Conservation (phyloP, 2,797 vertebrate species). For the Triplophysa yarkandensis region DNA sequence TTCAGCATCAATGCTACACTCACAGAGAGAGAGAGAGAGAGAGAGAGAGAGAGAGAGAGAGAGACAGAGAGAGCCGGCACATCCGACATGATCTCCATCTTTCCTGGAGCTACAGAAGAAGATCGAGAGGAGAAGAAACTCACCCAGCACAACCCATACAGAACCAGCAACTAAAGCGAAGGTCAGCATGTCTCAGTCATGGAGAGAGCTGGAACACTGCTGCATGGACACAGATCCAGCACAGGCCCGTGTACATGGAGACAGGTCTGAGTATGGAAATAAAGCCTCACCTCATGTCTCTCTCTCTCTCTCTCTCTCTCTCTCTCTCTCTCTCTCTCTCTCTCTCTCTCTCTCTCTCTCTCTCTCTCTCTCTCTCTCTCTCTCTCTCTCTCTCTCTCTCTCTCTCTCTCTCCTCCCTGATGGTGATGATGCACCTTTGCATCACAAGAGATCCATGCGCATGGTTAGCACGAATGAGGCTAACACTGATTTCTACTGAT, state of each 20-base stretch:
- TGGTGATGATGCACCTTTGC: slow-evolving; percentile 50
- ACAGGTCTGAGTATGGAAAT: slow-evolving; percentile 12
- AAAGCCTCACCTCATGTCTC: slow-evolving; percentile 12
- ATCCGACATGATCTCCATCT: not conserved
- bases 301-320: slow-evolving; percentile 41
- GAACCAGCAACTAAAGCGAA: slow-evolving; percentile 81
- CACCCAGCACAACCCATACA: slow-evolving; percentile 82
- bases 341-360: slow-evolving; percentile 44
- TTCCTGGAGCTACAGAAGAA: not conserved
- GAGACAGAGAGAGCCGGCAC: no score
- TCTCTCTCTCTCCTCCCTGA: slow-evolving; percentile 45
- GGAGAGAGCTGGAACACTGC: slow-evolving; percentile 64
- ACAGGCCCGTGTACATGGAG: slow-evolving; percentile 2
- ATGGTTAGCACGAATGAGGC: slow-evolving; percentile 10
- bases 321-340: slow-evolving; percentile 44
- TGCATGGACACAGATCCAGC: not conserved
- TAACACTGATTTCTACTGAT: not conserved
- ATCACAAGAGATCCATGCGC: slow-evolving; percentile 1
- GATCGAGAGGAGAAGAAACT: slow-evolving; percentile 54
- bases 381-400: slow-evolving; percentile 44
- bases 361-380: slow-evolving; percentile 41
- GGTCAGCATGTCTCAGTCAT: slow-evolving; percentile 81
- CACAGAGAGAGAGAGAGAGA: no score
- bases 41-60: no score
- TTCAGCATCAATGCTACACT: no score